These are phyloP conservation scores for Stegana nigrithorax DNA, from an alignment of 2,888 invertebrate species.

Conservation along the genomic window DNA sequence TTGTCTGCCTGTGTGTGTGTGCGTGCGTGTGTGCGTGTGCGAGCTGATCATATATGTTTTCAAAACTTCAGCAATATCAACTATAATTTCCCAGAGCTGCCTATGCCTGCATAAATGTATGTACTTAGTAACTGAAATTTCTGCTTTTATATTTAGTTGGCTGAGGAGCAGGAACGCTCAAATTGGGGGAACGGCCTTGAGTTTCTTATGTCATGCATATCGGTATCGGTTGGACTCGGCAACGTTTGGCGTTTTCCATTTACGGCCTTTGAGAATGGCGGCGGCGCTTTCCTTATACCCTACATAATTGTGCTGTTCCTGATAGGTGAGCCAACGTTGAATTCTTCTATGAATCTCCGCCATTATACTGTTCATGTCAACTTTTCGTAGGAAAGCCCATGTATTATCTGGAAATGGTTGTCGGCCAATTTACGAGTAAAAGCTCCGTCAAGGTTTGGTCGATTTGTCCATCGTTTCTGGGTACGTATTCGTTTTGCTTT, in stretches of 20 bases:
- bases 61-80: too few species aligned
- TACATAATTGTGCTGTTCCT: slow-evolving; percentile 77
- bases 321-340: slow-evolving; percentile 65
- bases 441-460: slow-evolving; percentile 81
- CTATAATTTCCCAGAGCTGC: too few species aligned
- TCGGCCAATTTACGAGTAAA: slow-evolving; percentile 86
- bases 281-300: slow-evolving; percentile 80
- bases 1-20: too few species aligned
- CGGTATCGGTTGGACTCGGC: slow-evolving; percentile 80
- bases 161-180: slow-evolving; percentile 29
- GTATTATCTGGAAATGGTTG: slow-evolving; percentile 84
- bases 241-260: slow-evolving; percentile 78
- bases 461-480: slow-evolving; percentile 80
- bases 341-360: too few species aligned
- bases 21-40: too few species aligned
- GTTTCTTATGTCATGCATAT: slow-evolving; percentile 81
- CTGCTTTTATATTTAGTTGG: background rate
- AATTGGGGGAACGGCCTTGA: slow-evolving; percentile 72
- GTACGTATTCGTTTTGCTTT: slow-evolving; percentile 67
- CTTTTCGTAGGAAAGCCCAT: slow-evolving; percentile 77
- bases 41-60: too few species aligned
- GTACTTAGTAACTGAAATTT: too few species aligned
- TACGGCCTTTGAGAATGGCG: slow-evolving; percentile 78
- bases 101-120: too few species aligned
- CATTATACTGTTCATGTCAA: background rate